Conservation (phyloP, 2,888 invertebrate species). For the Miltochrista miniata region DNA sequence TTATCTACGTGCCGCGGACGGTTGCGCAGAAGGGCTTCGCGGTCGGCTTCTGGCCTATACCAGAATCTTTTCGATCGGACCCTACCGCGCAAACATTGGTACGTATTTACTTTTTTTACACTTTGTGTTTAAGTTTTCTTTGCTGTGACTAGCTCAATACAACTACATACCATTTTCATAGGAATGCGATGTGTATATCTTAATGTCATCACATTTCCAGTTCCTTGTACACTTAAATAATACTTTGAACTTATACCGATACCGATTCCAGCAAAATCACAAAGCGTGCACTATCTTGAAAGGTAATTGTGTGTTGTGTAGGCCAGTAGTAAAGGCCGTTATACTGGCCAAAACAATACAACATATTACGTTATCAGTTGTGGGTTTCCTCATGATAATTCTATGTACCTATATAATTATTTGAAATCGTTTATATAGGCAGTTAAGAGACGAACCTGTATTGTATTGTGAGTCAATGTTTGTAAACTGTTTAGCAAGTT, state of each 20-base stretch:
- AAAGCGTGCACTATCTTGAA: background rate
- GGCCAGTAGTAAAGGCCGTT: background rate
- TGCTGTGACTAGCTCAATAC: no score
- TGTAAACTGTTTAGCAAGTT: slow-evolving; percentile 5
- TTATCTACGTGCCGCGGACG: slow-evolving; percentile 96
- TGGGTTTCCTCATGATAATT: slow-evolving; percentile 6
- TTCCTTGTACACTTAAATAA: no score
- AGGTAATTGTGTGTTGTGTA: background rate
- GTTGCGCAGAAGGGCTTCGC: slow-evolving; percentile 96
- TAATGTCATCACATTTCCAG: no score
- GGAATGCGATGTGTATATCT: no score
- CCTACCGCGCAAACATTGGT: slow-evolving; percentile 92
- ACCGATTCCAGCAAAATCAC: background rate
- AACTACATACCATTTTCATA: no score
- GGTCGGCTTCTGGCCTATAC: slow-evolving; percentile 99
- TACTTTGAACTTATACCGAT: no score
- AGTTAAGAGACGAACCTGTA: background rate
- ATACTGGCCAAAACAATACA: background rate
- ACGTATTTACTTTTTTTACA: no score
- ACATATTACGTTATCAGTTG: slow-evolving; percentile 9
- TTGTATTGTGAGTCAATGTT: background rate
- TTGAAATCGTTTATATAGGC: slow-evolving; percentile 1
- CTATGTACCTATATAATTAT: slow-evolving; percentile 3
- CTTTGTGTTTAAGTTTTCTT: no score
- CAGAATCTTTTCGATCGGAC: slow-evolving; percentile 99